These are phyloP conservation scores for Idaea straminata DNA, from an alignment of 2,888 invertebrate species.

Conservation along the genomic window DNA sequence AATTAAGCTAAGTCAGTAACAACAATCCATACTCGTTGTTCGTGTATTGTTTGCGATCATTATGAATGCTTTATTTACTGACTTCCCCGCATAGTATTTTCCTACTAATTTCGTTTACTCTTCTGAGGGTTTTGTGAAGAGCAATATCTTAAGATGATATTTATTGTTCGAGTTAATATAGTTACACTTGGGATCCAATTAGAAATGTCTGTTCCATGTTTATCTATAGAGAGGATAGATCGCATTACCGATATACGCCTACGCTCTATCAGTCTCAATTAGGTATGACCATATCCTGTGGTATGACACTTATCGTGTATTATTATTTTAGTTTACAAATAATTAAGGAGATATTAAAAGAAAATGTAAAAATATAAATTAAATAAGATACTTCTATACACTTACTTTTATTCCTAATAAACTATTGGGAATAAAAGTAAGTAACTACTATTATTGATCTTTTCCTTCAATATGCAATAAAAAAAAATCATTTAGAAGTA, in stretches of 20 bases:
- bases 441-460: too few relatives aligned
- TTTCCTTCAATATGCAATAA: too few relatives aligned
- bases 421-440: too few relatives aligned
- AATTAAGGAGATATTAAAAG: too few relatives aligned
- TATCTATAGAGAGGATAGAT: neutral
- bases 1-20: constrained; percentile 79
- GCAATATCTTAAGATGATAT: constrained; percentile 2
- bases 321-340: neutral
- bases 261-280: neutral
- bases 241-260: neutral
- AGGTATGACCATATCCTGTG: neutral
- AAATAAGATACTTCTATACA: too few relatives aligned
- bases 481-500: constrained; percentile 11
- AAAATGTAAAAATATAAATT: too few relatives aligned
- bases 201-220: neutral
- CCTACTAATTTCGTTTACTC: constrained; percentile 19
- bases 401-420: too few relatives aligned
- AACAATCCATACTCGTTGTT: constrained; percentile 68
- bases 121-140: constrained; percentile 13
- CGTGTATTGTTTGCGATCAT: constrained; percentile 52
- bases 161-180: neutral
- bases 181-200: neutral
- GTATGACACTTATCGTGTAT: neutral
- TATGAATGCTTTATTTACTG: constrained; percentile 47
- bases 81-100: constrained; percentile 24